Evolutionary conservation across 2,113 vertebrate species (phyloP).

Genomic region (Saiga tatarica): DNA sequence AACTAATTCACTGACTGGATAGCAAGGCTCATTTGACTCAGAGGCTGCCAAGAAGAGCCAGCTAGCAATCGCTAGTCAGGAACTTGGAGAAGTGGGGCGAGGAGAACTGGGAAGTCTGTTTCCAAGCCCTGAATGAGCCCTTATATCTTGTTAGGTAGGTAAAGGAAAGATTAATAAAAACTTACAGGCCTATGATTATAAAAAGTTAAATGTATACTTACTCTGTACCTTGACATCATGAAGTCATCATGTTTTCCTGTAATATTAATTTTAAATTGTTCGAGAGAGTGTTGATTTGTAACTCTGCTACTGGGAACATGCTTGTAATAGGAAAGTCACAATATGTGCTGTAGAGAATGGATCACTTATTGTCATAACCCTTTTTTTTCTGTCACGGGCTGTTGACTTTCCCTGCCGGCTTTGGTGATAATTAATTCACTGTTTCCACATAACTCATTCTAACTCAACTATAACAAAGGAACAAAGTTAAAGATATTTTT

Average conservation of each 20-base stretch:
- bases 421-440: background rate
- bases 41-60: background rate
- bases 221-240: background rate
- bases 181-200: background rate
- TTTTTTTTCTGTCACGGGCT: background rate
- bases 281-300: background rate
- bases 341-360: background rate
- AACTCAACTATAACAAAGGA: background rate
- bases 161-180: background rate
- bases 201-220: background rate
- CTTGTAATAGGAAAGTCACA: background rate
- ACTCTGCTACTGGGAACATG: background rate
- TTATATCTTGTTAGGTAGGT: background rate
- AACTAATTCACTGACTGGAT: background rate
- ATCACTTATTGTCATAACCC: background rate
- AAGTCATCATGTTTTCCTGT: background rate
- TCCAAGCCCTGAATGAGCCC: background rate
- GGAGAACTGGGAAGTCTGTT: background rate
- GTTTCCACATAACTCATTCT: background rate
- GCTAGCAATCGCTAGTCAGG: background rate
- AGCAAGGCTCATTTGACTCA: background rate
- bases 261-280: background rate
- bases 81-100: accelerated
- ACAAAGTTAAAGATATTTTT: background rate
- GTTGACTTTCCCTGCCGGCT: background rate